Conservation (phyloP, 2,888 invertebrate genomes). For the Philonicus albiceps region DNA sequence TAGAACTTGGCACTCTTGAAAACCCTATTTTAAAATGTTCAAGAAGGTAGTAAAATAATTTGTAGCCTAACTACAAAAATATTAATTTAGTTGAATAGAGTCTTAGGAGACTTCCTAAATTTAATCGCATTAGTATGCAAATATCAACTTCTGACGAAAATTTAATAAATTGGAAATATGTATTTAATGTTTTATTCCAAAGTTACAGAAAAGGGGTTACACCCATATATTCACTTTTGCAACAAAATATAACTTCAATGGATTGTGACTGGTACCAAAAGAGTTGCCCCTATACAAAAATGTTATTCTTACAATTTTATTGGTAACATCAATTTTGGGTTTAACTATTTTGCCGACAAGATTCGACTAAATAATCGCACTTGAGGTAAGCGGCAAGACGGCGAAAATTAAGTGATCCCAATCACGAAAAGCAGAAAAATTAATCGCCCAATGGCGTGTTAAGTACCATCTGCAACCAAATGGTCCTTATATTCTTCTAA, state of each 20-base stretch:
- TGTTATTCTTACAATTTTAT: neutral
- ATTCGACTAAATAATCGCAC: slow-evolving; percentile 4
- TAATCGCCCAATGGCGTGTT: slow-evolving; percentile 24
- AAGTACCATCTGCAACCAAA: neutral
- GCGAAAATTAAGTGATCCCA: slow-evolving; percentile 20
- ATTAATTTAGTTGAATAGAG: too few relatives aligned
- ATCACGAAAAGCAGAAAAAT: slow-evolving; percentile 20
- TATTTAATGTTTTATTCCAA: neutral
- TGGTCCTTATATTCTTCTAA: neutral
- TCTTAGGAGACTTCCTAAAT: too few relatives aligned
- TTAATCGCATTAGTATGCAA: too few relatives aligned
- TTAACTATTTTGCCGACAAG: slow-evolving; percentile 20
- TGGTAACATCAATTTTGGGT: neutral
- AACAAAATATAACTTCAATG: neutral
- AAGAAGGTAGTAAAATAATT: too few relatives aligned
- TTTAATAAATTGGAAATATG: neutral
- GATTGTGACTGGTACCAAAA: neutral
- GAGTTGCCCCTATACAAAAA: neutral
- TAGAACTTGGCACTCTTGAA: too few relatives aligned
- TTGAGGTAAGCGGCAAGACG: neutral
- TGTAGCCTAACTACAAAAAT: too few relatives aligned
- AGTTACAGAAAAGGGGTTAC: neutral
- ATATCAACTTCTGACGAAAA: neutral
- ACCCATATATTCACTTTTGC: neutral
- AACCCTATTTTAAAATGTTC: too few relatives aligned